Evolutionary conservation across 1,140 invertebrate species (phyloP), one percentile per base, ranked within the genome.

Genomic region (Atta colombica): DNA sequence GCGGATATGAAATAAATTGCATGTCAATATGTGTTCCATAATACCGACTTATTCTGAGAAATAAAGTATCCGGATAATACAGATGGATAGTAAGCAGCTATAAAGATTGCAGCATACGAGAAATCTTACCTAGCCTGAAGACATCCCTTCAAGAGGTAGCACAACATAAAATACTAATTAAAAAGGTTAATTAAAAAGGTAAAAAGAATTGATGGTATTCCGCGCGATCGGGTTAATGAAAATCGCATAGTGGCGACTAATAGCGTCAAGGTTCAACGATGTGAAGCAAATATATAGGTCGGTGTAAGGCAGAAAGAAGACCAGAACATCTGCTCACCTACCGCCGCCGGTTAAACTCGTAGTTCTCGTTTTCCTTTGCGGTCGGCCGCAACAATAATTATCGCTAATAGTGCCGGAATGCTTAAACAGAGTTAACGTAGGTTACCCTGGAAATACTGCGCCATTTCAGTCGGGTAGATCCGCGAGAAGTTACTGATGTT

Each of bases 321-420:
- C 55, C 35, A 35, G 61, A 78, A 78, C 82, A 85, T 75, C 82
- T 85, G 82, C 82, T 85, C 55, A 31, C 71, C 60, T 74, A 63
- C 39, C 31, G 49, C 6, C 49, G 71, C 53, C 74, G 28, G 74
- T 85, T 85, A 63, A 84, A 78, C 61, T 85, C 61, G 82, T 66
- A 53, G 72, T 31, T 85, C 75, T 85, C 82, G 82, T 85, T 85
- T 85, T 85, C 82, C 74, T 16, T 21, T 78, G 74, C 74, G 74
- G 82, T 55, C 60, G 72, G 82, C 82, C 82, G 61, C 82, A 85
- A 86, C 77, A 86, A 86, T 86, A 86, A 86, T 86, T 86, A 86
- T 86, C 65, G 85, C 65, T 80, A 86, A 86, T 86, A 86, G 81
- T 69, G 77, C 65, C 39, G 65, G 63, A 53, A 80, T 71, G 66